phyloP scores from a whole-genome alignment of 2,797 vertebrate species.

The Acanthopagrus latus region DNA sequence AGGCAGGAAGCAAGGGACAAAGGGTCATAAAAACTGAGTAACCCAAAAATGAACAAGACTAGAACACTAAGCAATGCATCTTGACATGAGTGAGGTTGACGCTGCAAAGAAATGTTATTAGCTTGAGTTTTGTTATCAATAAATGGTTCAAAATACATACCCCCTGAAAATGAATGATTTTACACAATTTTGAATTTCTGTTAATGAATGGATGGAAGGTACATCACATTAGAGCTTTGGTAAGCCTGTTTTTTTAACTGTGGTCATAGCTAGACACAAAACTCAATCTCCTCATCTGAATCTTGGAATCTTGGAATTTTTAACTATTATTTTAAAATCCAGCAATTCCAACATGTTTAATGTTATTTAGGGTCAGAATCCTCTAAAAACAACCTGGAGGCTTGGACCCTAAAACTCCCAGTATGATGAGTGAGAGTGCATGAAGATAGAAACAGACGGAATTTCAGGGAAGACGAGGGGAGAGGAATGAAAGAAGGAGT shows the following conservation, averaged over 20 bases:
- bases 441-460: slow-evolving; percentile 26
- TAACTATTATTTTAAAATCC: background rate
- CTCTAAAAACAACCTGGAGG: background rate
- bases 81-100: background rate
- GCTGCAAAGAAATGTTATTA: background rate
- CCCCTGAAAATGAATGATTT: background rate
- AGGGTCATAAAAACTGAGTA: background rate
- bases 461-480: slow-evolving; percentile 28
- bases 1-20: background rate
- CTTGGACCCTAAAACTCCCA: background rate
- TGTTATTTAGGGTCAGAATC: background rate
- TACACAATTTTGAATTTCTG: background rate
- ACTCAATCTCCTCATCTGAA: background rate
- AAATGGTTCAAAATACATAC: background rate
- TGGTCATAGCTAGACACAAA: background rate
- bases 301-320: background rate
- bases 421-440: background rate
- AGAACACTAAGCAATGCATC: background rate
- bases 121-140: background rate
- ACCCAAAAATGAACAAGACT: background rate
- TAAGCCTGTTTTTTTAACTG: background rate
- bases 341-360: background rate
- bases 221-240: background rate
- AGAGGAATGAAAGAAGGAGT: background rate
- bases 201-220: background rate